Base-by-base conservation (phyloP, 2,113 vertebrate species). In the Tautogolabrus adspersus region DNA sequence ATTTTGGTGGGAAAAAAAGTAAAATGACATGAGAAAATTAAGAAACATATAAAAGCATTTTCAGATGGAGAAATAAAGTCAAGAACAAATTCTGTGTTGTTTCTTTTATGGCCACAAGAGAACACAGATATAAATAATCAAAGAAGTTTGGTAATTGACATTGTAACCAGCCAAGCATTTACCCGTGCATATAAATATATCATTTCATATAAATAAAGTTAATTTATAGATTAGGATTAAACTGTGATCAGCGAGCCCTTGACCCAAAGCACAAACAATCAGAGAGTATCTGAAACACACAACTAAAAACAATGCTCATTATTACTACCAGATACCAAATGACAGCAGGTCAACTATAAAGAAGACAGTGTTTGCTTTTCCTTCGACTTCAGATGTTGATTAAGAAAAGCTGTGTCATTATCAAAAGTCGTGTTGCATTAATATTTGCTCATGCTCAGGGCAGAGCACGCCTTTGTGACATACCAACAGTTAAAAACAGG, bases 121-220 rank as follows among this genome's bases (percentile, higher is more conserved):
- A 83, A 86, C 61, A 85, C 52, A 88, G 21, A 85, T 65, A 89
- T 73, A 90, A 83, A 85, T 84, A 83, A 85, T 75, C 63, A 67
- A 85, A 77, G 30, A 70, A 4, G 40, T 83, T 84, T 88, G 90
- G 91, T 91, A 93, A 89, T 58, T 92, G 88, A 89, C 91, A 90
- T 92, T 92, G 91, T 93, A 90, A 92, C 92, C 88, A 93, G 91
- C 83, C 90, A 93, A 93, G 80, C 90, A 90, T 90, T 94, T 92
- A 93, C 89, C 89, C 91, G 66, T 77, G 72, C 65, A 73, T 83
- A 92, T 84, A 93, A 88, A 93, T 88, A 90, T 79, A 82, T 42
- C 81, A 81, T 34, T 79, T 55, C 62, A 66, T 81, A 82, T 84
- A 87, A 88, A 91, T 91, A 86, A 88, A 79, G 18, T 67, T 47